Base-by-base conservation (phyloP, 2,888 invertebrate genomes). In the Aricia artaxerxes region DNA sequence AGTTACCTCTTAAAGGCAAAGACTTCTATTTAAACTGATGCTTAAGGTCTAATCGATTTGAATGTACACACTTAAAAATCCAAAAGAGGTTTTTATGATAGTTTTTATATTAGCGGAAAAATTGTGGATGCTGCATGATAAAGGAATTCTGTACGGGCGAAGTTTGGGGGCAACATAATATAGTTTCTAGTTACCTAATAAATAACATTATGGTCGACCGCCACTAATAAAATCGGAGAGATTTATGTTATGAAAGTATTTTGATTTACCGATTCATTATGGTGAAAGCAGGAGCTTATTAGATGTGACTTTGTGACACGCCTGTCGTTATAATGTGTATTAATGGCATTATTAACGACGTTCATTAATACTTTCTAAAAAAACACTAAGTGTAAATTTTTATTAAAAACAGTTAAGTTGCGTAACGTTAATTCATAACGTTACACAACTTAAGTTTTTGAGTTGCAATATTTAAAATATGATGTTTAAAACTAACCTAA, bases 161-260 rank as follows among this genome's bases (percentile, higher is more conserved):
- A 57, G 57, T 4, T 4, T 57, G 16, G 16, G 57, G 57, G 57
- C 57, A 16, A 57, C 4, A 16, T 4, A 1, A 16, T 4, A 1
- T 16, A 49, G 49, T 49, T 7, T 49, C 9, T 49, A 49, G 49
- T 64, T 64, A 31, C 6, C n/a, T 78, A 49, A 53, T 78, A 38
- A 69, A 69, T 69, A 11, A 69, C 35, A 35, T 69, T 69, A 11
- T 11, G 13, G 69, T 69, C 4, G 35, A 69, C 69, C 49, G 44
- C 31, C 40, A 78, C 78, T 78, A 78, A 69, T 69, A 49, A 49
- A 78, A 31, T 75, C 16, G 13, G 24, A n/a, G 24, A 75, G 49
- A 75, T 75, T 64, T 35, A 69, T 69, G 35, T 69, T 69, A 69
- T 24, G 69, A 69, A 69, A 69, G 35, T 69, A 13, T 69, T 69